Evolutionary conservation across 2,797 vertebrate species (phyloP).

Genomic region (Crax fasciolata): DNA sequence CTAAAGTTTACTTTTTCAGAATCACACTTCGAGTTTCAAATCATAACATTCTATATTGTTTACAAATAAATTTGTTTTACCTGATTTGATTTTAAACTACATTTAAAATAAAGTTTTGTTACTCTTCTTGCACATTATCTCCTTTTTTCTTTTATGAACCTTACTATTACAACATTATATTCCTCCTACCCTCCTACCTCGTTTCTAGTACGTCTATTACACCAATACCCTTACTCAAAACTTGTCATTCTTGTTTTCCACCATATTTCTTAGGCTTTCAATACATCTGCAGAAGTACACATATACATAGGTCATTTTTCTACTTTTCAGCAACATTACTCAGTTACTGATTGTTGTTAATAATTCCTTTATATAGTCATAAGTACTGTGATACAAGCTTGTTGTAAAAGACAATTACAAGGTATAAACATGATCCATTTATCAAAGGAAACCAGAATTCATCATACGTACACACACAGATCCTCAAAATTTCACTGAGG

Average conservation of each 20-base stretch:
- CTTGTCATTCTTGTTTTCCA: neutral
- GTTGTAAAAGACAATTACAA: neutral
- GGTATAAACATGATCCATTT: neutral
- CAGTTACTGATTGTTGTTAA: neutral
- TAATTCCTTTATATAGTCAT: neutral
- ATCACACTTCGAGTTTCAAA: neutral
- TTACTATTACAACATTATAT: neutral
- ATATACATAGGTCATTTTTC: neutral
- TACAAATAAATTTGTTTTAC: neutral
- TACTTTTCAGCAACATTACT: neutral
- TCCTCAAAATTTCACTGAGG: neutral
- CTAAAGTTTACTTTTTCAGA: neutral
- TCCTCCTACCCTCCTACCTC: neutral
- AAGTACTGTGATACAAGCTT: neutral
- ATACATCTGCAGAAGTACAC: neutral
- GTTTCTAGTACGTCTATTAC: neutral
- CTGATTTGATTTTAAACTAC: neutral
- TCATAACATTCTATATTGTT: neutral
- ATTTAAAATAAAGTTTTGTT: neutral
- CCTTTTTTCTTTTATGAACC: neutral
- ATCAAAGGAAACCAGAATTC: neutral
- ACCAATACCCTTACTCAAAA: neutral
- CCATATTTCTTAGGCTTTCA: neutral
- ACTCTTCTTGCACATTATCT: neutral
- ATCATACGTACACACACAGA: neutral